Evolutionary conservation across 2,888 invertebrate species (phyloP), one percentile per base, ranked within the genome.

Genomic region (Ligdia adustata): DNA sequence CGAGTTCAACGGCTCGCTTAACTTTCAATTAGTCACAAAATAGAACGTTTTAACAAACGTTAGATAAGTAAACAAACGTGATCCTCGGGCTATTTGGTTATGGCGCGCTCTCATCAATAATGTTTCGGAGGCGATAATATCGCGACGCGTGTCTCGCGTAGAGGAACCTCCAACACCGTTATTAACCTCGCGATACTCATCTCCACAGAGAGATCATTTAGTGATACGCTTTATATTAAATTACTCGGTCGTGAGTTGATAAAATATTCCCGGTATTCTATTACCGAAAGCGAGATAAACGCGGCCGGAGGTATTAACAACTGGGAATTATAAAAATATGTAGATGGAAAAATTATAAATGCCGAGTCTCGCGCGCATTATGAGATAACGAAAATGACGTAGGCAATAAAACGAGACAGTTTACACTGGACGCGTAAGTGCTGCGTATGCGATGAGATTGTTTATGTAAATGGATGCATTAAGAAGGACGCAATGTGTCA

Each of bases 161-260:
- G 81, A 82, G 66, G 79, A 79, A 82, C 86, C 79, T 71, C 85
- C 79, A 79, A 87, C 89, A 86, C 89, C 85, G 88, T 89, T 89
- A 89, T 90, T 89, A 82, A 86, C 78, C 80, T 72, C 55, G 67
- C 73, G 90, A 90, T 89, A 90, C 70, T 78, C 76, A 90, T 90
- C 89, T 79, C 72, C 63, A 72, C 75, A 67, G 64, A 75, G 79
- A 88, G 89, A 90, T 89, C 87, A 86, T 87, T 88, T 84, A 83
- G 86, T 87, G 89, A 89, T 90, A 90, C 86, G 87, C 80, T 89
- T 89, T 89, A 89, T 89, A 89, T 90, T 90, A 90, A 89, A 90
- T 90, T 90, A 90, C 89, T 87, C 81, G 88, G 88, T 87, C 89
- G 87, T 89, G 89, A 80, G 80, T 83, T 86, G 89, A 86, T 89